Evolutionary conservation across 2,113 vertebrate genomes (phyloP).

Genomic region (Istiophorus platypterus): DNA sequence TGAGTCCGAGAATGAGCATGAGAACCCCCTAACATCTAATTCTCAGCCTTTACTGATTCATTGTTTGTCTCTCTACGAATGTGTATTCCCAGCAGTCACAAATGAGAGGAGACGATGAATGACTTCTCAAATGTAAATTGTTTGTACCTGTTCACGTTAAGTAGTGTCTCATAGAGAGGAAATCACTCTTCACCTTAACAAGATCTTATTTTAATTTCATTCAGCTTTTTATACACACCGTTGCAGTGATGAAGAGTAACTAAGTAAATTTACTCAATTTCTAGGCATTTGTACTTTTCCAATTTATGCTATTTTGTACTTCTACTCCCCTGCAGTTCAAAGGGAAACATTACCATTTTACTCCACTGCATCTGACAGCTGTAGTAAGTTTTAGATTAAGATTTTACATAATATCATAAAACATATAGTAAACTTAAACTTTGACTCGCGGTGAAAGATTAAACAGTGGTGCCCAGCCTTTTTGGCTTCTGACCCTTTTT

Average conservation of each 20-base stretch:
- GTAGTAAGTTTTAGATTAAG: background rate
- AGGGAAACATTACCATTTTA: background rate
- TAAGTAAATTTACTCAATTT: background rate
- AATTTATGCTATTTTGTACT: background rate
- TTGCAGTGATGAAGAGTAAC: background rate
- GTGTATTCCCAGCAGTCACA: background rate
- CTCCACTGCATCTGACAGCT: background rate
- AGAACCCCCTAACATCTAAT: constrained; percentile 39
- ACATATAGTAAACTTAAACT: background rate
- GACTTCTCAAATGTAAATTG: background rate
- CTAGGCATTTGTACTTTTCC: background rate
- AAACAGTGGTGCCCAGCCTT: background rate
- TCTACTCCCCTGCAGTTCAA: background rate
- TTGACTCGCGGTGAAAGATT: background rate
- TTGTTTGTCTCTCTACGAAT: constrained; percentile 24
- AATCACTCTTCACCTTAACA: background rate
- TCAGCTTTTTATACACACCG: background rate
- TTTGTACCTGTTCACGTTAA: background rate
- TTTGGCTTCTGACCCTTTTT: background rate
- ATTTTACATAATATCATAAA: background rate
- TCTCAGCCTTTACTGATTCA: constrained; percentile 32
- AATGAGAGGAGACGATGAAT: background rate
- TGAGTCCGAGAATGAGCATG: constrained; percentile 48
- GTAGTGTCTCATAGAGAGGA: background rate
- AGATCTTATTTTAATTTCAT: background rate